Evolutionary conservation across 2,113 vertebrate species (phyloP).

Genomic region (Glareola pratincola): DNA sequence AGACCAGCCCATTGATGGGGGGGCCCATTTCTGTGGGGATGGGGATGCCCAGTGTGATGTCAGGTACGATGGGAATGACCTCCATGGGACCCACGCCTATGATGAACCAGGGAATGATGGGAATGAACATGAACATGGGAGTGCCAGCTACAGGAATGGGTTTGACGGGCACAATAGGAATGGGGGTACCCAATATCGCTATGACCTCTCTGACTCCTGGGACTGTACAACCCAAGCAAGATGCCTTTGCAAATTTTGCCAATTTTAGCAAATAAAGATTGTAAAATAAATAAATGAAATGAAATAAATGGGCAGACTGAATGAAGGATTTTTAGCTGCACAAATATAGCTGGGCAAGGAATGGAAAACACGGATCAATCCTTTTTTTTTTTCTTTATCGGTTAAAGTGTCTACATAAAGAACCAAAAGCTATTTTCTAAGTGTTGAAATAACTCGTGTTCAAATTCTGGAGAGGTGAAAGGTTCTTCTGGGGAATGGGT

Average conservation of each 20-base stretch:
- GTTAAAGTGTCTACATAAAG: conserved; percentile 69
- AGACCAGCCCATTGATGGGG: conserved; percentile 80
- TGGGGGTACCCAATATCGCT: conserved; percentile 77
- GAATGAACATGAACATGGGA: conserved; percentile 84
- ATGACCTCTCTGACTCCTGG: conserved; percentile 77
- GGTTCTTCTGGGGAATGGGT: conserved; percentile 55
- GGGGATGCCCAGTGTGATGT: conserved; percentile 83
- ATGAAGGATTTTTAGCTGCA: conserved; percentile 93
- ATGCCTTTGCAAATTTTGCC: conserved; percentile 97
- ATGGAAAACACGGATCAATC: conserved; percentile 71
- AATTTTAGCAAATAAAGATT: conserved; percentile 96
- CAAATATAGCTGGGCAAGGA: conserved; percentile 73
- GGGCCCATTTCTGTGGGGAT: conserved; percentile 75
- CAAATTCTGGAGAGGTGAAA: conserved; percentile 57
- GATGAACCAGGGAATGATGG: conserved; percentile 85
- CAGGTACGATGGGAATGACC: conserved; percentile 83
- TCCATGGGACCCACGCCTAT: conserved; percentile 74
- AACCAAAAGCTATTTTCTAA: conserved; percentile 77
- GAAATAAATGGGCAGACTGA: conserved; percentile 62
- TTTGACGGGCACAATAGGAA: conserved; percentile 79
- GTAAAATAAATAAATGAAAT: conserved; percentile 52
- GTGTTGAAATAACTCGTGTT: conserved; percentile 64
- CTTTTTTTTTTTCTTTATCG: conserved; percentile 64
- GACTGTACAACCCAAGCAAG: conserved; percentile 90
- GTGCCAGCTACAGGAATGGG: conserved; percentile 80